Evolutionary conservation across 2,797 vertebrate genomes (phyloP).

Genomic region (Thunnus albacares): DNA sequence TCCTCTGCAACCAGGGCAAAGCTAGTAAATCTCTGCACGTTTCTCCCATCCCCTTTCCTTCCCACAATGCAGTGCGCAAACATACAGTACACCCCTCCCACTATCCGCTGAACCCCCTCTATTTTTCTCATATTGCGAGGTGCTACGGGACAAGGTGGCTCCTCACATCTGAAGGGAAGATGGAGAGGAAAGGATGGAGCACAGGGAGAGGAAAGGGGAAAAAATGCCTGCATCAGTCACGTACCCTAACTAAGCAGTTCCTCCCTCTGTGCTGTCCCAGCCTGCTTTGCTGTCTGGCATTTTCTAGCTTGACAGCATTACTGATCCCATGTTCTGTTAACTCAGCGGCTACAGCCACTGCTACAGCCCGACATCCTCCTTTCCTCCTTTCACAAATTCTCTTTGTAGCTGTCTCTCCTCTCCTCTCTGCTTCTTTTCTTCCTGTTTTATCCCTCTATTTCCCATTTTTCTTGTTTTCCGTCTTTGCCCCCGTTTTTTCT

Average conservation of each 20-base stretch:
- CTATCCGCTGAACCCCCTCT: constrained; percentile 30
- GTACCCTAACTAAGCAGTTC: constrained; percentile 63
- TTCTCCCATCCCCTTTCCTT: constrained; percentile 67
- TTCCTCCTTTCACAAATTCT: constrained; percentile 61
- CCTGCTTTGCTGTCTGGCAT: constrained; percentile 70
- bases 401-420: constrained; percentile 53
- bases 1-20: constrained; percentile 67
- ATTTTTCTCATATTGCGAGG: constrained; percentile 37
- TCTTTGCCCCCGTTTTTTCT: constrained; percentile 28
- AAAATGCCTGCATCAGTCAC: constrained; percentile 58
- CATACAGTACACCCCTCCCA: constrained; percentile 56
- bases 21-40: constrained; percentile 78
- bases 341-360: constrained; percentile 65
- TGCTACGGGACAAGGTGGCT: constrained; percentile 50
- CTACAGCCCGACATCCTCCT: constrained; percentile 54
- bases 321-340: constrained; percentile 77
- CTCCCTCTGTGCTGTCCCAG: constrained; percentile 56
- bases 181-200: not conserved
- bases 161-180: constrained; percentile 41
- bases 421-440: constrained; percentile 13
- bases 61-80: constrained; percentile 80
- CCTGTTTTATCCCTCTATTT: not conserved
- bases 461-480: not conserved
- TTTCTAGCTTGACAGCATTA: constrained; percentile 72
- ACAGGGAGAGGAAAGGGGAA: not conserved